Conservation (phyloP, 2,113 vertebrate genomes). For the Arenaria interpres region DNA sequence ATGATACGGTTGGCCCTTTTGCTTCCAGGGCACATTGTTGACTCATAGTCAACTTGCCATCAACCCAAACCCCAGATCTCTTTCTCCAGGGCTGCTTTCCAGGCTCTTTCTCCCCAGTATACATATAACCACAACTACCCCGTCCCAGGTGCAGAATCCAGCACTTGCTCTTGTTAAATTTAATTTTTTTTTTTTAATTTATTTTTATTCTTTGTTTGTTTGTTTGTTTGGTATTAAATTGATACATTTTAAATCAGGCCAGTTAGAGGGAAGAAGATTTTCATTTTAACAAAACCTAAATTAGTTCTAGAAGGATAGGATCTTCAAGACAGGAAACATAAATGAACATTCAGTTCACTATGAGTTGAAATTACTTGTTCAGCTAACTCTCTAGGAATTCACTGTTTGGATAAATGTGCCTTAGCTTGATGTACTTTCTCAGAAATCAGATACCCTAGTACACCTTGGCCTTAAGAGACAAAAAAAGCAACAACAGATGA, state of each 20-base stretch:
- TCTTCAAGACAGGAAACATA: not conserved
- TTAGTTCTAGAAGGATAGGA: not conserved
- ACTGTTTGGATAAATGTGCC: not conserved
- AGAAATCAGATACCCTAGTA: not conserved
- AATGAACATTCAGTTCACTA: not conserved
- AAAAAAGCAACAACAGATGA: not conserved
- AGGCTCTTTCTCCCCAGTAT: fast-evolving
- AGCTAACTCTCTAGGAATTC: not conserved
- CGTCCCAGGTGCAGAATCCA: not conserved
- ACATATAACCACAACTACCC: fast-evolving
- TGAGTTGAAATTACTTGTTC: not conserved
- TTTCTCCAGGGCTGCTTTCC: not conserved
- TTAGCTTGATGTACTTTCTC: not conserved
- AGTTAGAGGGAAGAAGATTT: not conserved
- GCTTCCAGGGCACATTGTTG: not conserved
- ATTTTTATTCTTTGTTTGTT: not conserved
- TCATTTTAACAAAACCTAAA: not conserved
- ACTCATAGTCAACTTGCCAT: not conserved
- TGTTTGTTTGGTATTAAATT: not conserved
- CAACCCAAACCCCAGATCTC: not conserved
- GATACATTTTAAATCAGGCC: not conserved
- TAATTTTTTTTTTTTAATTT: too few species aligned
- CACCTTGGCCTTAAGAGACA: not conserved
- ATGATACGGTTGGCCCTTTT: fast-evolving
- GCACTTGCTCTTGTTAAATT: not conserved